Percentiles rank a stretch among this genome's conserved stretches.
Conservation (phyloP, 30 jellyfish, hydroid and myxozoan species). For the Nemopilema nomurai region DNA sequence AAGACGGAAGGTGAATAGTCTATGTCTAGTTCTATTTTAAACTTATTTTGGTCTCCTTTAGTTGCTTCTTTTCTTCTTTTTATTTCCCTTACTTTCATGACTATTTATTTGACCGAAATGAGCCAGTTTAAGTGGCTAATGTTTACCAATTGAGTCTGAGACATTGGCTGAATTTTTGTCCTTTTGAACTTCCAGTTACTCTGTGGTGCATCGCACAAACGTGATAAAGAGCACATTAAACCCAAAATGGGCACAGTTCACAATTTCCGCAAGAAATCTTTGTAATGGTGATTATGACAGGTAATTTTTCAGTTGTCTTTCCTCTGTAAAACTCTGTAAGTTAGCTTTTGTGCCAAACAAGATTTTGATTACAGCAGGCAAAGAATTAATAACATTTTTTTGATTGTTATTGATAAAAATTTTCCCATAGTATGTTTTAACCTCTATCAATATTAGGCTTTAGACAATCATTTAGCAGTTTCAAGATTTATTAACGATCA, state of each 20-base stretch:
- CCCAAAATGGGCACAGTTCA: slow-evolving; percentile 79
- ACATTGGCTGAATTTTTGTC: too few species aligned
- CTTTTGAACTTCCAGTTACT: slow-evolving; percentile 21
- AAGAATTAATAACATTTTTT: not conserved
- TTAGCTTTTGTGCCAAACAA: not conserved
- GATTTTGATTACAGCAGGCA: not conserved
- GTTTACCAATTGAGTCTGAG: too few species aligned
- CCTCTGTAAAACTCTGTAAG: not conserved
- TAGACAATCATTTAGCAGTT: too few species aligned
- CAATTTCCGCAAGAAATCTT: slow-evolving; percentile 59
- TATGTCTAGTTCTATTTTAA: too few species aligned
- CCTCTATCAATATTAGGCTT: too few species aligned
- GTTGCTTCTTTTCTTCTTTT: not conserved
- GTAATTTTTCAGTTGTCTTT: not conserved
- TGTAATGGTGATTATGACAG: slow-evolving; percentile 94
- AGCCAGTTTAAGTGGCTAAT: too few species aligned
- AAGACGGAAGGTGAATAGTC: slow-evolving; percentile 66
- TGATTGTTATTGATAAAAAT: not conserved
- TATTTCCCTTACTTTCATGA: too few species aligned
- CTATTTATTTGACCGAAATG: too few species aligned
- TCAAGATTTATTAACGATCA: too few species aligned
- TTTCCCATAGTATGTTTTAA: too few species aligned
- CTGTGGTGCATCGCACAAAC: slow-evolving; percentile 83
- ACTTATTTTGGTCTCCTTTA: not conserved
- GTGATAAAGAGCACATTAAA: slow-evolving; percentile 73